Base-by-base conservation (phyloP, 2,888 invertebrate species). In the Branchellion lobata region DNA sequence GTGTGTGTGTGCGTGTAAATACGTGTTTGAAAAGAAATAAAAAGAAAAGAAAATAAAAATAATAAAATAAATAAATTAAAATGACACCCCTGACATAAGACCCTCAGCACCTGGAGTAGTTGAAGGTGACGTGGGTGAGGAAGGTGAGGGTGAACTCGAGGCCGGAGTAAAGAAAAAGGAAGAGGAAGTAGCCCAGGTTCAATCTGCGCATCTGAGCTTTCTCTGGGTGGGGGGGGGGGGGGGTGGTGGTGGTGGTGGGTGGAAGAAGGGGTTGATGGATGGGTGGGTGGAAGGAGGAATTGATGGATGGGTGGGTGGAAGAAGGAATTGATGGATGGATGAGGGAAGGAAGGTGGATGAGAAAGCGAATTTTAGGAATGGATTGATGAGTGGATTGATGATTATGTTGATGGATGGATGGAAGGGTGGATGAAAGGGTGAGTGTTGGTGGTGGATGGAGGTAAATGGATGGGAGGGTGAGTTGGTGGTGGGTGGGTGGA, bases 81-180 rank as follows among this genome's bases (percentile, higher is more conserved):
- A 27, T 24, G n/a, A n/a, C n/a, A n/a, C n/a, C n/a, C n/a, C n/a
- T n/a, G n/a, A n/a, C n/a, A n/a, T n/a, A n/a, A n/a, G n/a, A n/a
- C n/a, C n/a, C n/a, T n/a, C n/a, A 83, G 81, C 83, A 89, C 89
- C 89, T 89, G 82, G 92, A 92, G 87, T 94, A 97, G 77, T 92
- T 90, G 87, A 97, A 96, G 57, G 93, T 91, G 85, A 94, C 92
- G 89, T 96, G 96, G 79, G 96, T 96, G 73, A 98, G 90, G 89
- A 99, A 99, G 78, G 97, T 96, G 51, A 99, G 90, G 0, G 98
- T 98, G 87, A 97, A 99, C 88, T 99, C 98, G 80, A 99, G 89
- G 1, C 97, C 98, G 78, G 97, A 96, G 88, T 96, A 97, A 81
- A 96, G 90, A 86, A 97, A 95, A 82, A 97, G 90, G 89, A 96